These are phyloP conservation scores for Labeo catla DNA, from an alignment of 2,113 vertebrate genomes.

Conservation along the genomic window DNA sequence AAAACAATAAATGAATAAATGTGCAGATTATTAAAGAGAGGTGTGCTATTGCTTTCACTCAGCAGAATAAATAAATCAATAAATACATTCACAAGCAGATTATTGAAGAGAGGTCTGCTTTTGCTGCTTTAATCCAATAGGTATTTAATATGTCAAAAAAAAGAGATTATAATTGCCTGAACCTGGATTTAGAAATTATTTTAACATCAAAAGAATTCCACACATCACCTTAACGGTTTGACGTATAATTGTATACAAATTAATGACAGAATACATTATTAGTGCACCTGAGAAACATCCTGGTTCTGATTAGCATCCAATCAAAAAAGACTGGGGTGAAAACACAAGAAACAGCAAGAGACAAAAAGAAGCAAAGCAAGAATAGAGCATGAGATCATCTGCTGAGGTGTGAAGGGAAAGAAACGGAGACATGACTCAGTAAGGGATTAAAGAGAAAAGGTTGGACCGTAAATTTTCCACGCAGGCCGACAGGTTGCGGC, in stretches of 20 bases:
- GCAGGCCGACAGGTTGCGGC: conserved; percentile 72
- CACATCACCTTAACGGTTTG: not conserved
- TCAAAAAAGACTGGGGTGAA: not conserved
- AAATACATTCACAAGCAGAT: too few species aligned
- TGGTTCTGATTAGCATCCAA: not conserved
- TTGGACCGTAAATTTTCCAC: conserved; percentile 71
- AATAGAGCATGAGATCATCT: not conserved
- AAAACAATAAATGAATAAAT: too few species aligned
- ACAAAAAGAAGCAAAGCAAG: not conserved
- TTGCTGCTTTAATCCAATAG: too few species aligned
- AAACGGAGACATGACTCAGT: conserved; percentile 38
- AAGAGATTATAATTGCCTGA: too few species aligned
- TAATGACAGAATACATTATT: not conserved
- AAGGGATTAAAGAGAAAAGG: conserved; percentile 66
- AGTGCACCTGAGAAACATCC: not conserved
- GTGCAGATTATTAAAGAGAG: too few species aligned
- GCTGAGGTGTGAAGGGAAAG: conserved; percentile 23
- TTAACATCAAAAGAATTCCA: too few species aligned
- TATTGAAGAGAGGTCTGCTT: too few species aligned
- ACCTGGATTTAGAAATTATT: too few species aligned
- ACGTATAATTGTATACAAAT: not conserved
- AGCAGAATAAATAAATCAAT: too few species aligned
- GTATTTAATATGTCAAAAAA: too few species aligned
- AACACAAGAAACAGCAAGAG: not conserved
- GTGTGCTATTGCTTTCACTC: too few species aligned